These are phyloP conservation scores for Allophyes oxyacanthae DNA, from an alignment of 2,888 invertebrate species.

Conservation along the genomic window DNA sequence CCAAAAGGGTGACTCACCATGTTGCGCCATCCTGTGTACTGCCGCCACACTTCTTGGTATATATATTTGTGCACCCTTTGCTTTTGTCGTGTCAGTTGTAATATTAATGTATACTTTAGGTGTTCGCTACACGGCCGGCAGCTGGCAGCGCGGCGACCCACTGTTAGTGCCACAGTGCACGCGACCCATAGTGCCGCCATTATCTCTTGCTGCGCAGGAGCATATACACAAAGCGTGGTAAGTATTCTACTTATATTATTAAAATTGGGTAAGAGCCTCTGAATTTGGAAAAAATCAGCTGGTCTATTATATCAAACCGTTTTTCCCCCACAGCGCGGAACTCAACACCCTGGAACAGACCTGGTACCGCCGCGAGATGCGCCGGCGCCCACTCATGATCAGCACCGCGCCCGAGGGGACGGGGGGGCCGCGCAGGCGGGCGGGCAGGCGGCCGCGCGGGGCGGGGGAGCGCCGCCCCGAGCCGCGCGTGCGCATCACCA, in stretches of 20 bases:
- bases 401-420: constrained; percentile 85
- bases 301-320: too few species aligned
- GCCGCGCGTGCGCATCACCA: constrained; percentile 13
- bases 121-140: constrained; percentile 80
- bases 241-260: constrained; percentile 5
- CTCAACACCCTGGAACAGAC: constrained; percentile 88
- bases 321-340: constrained; percentile 82
- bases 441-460: constrained; percentile 40
- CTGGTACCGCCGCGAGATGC: constrained; percentile 93
- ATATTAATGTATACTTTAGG: too few species aligned
- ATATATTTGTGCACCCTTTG: too few species aligned
- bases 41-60: too few species aligned
- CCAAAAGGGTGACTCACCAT: too few species aligned
- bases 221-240: constrained; percentile 40
- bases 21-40: too few species aligned
- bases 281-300: too few species aligned
- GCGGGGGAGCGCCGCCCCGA: constrained; percentile 47
- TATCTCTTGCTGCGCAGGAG: constrained; percentile 55
- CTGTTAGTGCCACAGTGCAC: constrained; percentile 68
- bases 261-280: too few species aligned
- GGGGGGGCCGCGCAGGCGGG: constrained; percentile 56
- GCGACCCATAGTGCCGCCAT: constrained; percentile 71
- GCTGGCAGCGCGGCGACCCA: constrained; percentile 80
- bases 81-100: too few species aligned
- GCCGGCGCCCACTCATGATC: constrained; percentile 93